Conservation (phyloP, 2,797 vertebrate genomes). For the Rhinatrema bivittatum region DNA sequence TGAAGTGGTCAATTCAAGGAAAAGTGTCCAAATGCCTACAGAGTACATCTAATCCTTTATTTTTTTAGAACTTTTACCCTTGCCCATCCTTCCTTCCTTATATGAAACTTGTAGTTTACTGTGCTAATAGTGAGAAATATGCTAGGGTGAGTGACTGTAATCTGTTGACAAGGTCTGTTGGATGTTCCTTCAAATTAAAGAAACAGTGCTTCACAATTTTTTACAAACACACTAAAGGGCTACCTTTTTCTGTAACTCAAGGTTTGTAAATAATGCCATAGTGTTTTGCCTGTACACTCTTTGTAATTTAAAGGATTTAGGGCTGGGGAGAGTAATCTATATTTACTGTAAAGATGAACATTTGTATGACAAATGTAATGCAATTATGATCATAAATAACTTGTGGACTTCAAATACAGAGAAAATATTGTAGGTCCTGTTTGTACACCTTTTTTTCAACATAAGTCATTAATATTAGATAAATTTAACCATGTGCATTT, state of each 20-base stretch:
- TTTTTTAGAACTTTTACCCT: constrained; percentile 12
- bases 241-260: constrained; percentile 68
- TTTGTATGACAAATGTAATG: constrained; percentile 3
- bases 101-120: not conserved
- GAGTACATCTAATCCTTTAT: not conserved
- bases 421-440: constrained; percentile 4
- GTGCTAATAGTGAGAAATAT: constrained; percentile 6
- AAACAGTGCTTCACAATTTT: constrained; percentile 63
- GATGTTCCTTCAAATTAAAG: not conserved
- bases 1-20: not conserved
- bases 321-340: constrained; percentile 3
- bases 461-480: constrained; percentile 1
- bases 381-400: constrained; percentile 5
- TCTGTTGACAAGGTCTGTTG: constrained; percentile 1
- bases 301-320: constrained; percentile 15
- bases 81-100: constrained; percentile 17
- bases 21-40: constrained; percentile 1
- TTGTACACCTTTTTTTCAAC: constrained; percentile 6
- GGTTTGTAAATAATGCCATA: constrained; percentile 71
- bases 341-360: not conserved
- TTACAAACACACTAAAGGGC: constrained; percentile 79
- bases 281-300: constrained; percentile 66
- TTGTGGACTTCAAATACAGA: constrained; percentile 3
- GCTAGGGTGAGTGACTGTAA: constrained; percentile 1
- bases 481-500: not conserved